Base-by-base conservation (phyloP, 1,140 invertebrate species). In the Panagrolaimus sp. region DNA sequence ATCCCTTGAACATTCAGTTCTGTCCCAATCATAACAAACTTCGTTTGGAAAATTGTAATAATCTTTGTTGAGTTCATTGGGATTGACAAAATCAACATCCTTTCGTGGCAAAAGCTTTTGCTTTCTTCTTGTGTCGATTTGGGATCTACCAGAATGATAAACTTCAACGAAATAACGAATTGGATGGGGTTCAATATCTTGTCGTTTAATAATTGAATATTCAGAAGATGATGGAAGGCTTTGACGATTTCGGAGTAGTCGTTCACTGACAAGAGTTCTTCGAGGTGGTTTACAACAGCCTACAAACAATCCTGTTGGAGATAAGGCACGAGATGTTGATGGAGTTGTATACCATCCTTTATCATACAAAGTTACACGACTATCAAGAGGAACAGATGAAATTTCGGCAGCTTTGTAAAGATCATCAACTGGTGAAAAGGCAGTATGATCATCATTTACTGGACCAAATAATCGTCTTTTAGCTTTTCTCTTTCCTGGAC, bases 131-230 rank as follows among this genome's bases (percentile, higher is more conserved):
- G 14, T 21, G 15, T 24, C 17, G 8, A 38, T 38, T 38, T 38
- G 32, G 2, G 32, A 7, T 4, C 17, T 32, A 17, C 68, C 68
- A n/a, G 68, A 70, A 38, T 70, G 68, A 52, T 70, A 70, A 1
- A 70, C 68, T 21, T 26, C 38, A 4, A 55, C 43, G n/a, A 26
- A 47, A 44, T 43, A 70, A 4, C 68, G 63, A 17, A 70, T 21
- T 17, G 68, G 68, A 52, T 28, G 21, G 0, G 68, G 10, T 43
- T 65, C 28, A 38, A 70, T 15, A 43, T 70, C 68, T 15, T 7
- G 17, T 15, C 32, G 26, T 17, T 38, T 55, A 38, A 38, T 38
- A 4, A 38, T 38, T 38, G 32, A 38, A 38, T 38, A 38, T 38
- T 38, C 32, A 38, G 32, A 38, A 38, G 32, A 38, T 38, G 32